Conservation (phyloP, 2,797 vertebrate species). For the Geranospiza caerulescens region DNA sequence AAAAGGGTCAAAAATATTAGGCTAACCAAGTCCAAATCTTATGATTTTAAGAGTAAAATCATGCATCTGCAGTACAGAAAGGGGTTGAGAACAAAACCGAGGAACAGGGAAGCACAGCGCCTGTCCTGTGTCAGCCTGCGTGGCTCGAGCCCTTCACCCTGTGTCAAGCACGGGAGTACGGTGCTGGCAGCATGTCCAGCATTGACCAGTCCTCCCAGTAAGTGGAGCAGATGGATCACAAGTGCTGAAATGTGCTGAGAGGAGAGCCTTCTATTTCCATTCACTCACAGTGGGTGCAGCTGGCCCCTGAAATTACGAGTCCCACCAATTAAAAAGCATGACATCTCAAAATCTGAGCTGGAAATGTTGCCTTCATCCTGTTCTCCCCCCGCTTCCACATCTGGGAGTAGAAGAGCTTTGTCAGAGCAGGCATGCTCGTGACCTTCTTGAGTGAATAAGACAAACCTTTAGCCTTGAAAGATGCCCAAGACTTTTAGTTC, state of each 20-base stretch:
- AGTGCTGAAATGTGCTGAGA: background rate
- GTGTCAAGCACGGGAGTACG: background rate
- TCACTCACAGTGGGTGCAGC: background rate
- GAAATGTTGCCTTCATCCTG: background rate
- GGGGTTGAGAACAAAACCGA: background rate
- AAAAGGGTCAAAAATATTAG: background rate
- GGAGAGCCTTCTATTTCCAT: background rate
- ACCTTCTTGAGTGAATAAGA: background rate
- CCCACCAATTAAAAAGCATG: background rate
- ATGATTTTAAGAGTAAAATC: background rate
- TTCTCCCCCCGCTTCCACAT: background rate
- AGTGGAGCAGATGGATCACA: background rate
- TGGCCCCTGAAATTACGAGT: background rate
- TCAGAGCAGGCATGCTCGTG: background rate
- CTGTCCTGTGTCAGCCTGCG: background rate
- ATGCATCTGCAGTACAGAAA: background rate
- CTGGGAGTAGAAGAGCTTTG: background rate
- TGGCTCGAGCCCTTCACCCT: background rate
- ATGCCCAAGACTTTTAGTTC: background rate
- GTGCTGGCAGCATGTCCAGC: background rate
- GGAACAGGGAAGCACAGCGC: background rate
- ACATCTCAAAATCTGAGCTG: background rate
- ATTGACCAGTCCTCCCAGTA: background rate
- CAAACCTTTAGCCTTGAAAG: background rate
- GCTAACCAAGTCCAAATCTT: background rate